phyloP scores from a whole-genome alignment of 1,140 invertebrate genomes.

The Andrena cerasifolii region DNA sequence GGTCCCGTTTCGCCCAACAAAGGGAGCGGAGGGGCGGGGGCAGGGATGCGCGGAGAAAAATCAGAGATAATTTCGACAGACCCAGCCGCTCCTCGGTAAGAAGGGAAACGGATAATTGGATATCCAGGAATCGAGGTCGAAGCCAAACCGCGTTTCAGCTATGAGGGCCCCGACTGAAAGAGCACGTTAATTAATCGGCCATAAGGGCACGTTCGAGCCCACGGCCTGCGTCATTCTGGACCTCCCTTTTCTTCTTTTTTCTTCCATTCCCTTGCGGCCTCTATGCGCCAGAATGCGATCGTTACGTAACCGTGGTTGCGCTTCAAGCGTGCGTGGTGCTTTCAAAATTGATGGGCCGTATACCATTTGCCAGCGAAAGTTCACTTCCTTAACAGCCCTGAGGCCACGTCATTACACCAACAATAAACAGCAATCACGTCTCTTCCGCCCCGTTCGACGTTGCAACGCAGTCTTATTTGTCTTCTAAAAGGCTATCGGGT shows the following conservation, averaged over 20 bases:
- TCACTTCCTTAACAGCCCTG: too few relatives aligned
- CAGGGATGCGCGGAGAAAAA: neutral
- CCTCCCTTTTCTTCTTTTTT: neutral
- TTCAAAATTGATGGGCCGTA: neutral
- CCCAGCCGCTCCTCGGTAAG: neutral
- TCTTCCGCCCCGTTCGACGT: too few relatives aligned
- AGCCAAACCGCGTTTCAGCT: slow-evolving; percentile 32
- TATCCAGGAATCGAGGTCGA: slow-evolving; percentile 51
- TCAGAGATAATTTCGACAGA: slow-evolving; percentile 33
- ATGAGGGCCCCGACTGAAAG: slow-evolving; percentile 21
- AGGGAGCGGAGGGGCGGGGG: neutral
- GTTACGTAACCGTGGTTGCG: neutral
- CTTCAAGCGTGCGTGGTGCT: neutral
- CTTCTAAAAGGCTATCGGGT: too few relatives aligned
- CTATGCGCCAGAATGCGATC: neutral
- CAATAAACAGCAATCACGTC: too few relatives aligned
- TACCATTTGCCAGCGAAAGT: too few relatives aligned
- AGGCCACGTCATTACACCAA: too few relatives aligned
- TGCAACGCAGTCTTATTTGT: too few relatives aligned
- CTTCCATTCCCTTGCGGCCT: neutral
- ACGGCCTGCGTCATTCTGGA: slow-evolving; percentile 13
- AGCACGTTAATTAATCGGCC: slow-evolving; percentile 43
- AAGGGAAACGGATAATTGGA: slow-evolving; percentile 52
- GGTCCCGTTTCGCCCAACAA: neutral
- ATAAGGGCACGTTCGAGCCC: slow-evolving; percentile 15